These are phyloP conservation scores for Ametastegia equiseti DNA, from an alignment of 2,888 invertebrate species.

Conservation along the genomic window DNA sequence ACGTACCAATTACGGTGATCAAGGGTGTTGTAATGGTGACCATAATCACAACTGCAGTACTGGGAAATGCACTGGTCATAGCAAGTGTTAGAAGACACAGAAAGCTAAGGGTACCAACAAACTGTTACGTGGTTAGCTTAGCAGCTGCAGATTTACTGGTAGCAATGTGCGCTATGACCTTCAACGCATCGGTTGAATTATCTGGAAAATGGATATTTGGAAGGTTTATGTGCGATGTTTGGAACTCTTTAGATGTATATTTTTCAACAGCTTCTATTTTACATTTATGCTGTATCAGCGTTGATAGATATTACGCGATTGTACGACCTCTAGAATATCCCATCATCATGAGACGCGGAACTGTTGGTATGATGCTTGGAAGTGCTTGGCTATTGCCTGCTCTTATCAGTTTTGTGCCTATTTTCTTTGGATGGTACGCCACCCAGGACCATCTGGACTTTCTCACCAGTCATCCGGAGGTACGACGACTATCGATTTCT, in stretches of 20 bases:
- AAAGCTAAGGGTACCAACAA: slow-evolving; percentile 91
- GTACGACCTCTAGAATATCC: slow-evolving; percentile 95
- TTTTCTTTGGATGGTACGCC: slow-evolving; percentile 83
- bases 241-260: slow-evolving; percentile 96
- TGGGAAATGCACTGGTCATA: slow-evolving; percentile 95
- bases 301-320: slow-evolving; percentile 94
- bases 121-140: slow-evolving; percentile 96
- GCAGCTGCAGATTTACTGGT: slow-evolving; percentile 96
- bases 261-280: slow-evolving; percentile 95
- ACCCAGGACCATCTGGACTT: slow-evolving; percentile 80
- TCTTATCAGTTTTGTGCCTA: slow-evolving; percentile 81
- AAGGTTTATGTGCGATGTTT: slow-evolving; percentile 94
- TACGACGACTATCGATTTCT: slow-evolving; percentile 49
- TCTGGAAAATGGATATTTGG: slow-evolving; percentile 94
- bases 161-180: slow-evolving; percentile 94
- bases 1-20: slow-evolving; percentile 78
- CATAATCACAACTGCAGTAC: slow-evolving; percentile 92
- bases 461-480: slow-evolving; percentile 82
- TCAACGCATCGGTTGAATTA: slow-evolving; percentile 91
- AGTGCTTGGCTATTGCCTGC: slow-evolving; percentile 80
- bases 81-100: slow-evolving; percentile 89
- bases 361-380: slow-evolving; percentile 78
- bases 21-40: slow-evolving; percentile 88
- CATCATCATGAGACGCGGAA: slow-evolving; percentile 91
- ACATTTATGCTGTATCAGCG: slow-evolving; percentile 95